These are phyloP conservation scores for Perccottus glenii DNA, from an alignment of 2,113 vertebrate genomes.

Conservation along the genomic window DNA sequence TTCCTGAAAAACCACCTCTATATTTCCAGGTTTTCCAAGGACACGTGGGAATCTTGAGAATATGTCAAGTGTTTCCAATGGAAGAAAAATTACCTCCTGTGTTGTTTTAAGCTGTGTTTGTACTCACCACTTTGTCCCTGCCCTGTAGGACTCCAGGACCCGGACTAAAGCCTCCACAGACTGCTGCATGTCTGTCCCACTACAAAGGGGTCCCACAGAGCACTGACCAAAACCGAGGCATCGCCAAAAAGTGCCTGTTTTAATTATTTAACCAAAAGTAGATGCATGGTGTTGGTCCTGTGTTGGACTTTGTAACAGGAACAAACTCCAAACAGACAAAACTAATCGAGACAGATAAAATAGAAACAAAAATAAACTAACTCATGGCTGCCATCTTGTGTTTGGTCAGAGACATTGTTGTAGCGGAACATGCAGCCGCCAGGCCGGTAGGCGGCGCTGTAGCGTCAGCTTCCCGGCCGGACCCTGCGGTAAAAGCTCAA, in stretches of 20 bases:
- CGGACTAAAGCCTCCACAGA: slow-evolving; percentile 73
- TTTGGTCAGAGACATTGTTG: background rate
- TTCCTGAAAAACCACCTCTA: too few relatives aligned
- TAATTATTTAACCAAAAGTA: background rate
- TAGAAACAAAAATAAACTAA: background rate
- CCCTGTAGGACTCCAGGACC: slow-evolving; percentile 88
- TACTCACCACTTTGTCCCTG: slow-evolving; percentile 90
- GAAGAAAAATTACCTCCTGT: too few relatives aligned
- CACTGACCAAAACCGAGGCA: background rate
- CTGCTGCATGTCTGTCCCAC: slow-evolving; percentile 75
- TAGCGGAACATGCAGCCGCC: too few relatives aligned
- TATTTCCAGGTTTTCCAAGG: too few relatives aligned
- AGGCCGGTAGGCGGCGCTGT: too few relatives aligned
- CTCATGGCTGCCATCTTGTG: background rate
- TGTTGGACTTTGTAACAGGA: slow-evolving; percentile 2
- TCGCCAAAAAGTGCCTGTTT: background rate
- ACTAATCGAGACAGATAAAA: background rate
- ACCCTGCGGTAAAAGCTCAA: too few relatives aligned
- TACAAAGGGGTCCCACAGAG: background rate
- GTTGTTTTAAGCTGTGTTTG: background rate
- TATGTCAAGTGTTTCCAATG: too few relatives aligned
- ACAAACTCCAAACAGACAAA: background rate
- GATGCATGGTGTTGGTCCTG: background rate
- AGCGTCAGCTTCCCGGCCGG: too few relatives aligned
- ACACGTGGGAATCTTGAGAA: too few relatives aligned